Evolutionary conservation across 2,888 invertebrate species (phyloP).

Genomic region (Trachelus tabidus): DNA sequence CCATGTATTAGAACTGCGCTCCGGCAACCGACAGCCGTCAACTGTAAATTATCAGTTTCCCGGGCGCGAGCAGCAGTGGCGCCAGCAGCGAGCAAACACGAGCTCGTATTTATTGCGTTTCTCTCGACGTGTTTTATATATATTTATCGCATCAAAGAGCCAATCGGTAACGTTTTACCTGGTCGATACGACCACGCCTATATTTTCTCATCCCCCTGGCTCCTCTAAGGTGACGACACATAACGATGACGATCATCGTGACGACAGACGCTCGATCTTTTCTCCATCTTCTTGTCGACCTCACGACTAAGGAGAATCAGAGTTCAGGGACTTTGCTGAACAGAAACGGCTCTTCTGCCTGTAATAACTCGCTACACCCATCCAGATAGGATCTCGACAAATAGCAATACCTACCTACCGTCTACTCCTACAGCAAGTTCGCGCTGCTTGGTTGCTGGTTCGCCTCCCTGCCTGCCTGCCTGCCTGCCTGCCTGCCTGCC

Average conservation of each 20-base stretch:
- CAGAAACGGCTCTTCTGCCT: conserved; percentile 43
- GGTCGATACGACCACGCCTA: background rate
- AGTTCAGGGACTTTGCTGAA: conserved; percentile 42
- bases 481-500: too few species aligned
- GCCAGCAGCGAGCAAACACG: conserved; percentile 4
- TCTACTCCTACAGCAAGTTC: conserved; percentile 10
- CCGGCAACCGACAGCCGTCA: conserved; percentile 3
- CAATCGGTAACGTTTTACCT: background rate
- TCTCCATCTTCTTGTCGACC: background rate
- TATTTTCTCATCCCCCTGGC: background rate
- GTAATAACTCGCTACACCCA: conserved; percentile 60
- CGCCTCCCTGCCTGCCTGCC: too few species aligned
- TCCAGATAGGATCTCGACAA: conserved; percentile 60
- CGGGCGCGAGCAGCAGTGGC: background rate
- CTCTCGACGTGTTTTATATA: background rate
- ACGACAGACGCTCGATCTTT: background rate
- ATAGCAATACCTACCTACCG: conserved; percentile 56
- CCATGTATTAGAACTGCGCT: background rate
- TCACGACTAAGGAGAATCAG: conserved; percentile 5
- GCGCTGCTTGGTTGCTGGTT: background rate
- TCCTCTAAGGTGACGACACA: background rate
- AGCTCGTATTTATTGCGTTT: background rate
- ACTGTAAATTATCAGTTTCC: conserved; percentile 23
- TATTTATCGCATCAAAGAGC: background rate
- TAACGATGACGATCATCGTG: background rate